These are phyloP conservation scores for Scarus forsteni DNA, from an alignment of 2,797 vertebrate genomes.

Conservation along the genomic window DNA sequence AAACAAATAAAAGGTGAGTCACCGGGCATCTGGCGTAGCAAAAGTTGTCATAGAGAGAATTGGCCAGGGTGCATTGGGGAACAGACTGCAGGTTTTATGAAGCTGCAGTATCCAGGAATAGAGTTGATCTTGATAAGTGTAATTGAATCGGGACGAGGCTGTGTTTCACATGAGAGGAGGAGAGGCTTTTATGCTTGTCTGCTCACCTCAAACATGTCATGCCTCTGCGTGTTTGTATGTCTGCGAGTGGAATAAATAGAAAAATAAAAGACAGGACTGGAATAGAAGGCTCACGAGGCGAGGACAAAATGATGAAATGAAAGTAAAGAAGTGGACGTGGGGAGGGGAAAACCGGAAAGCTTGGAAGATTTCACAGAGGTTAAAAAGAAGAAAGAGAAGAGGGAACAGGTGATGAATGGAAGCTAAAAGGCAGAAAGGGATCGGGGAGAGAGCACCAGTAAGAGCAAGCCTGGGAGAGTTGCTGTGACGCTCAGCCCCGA, in stretches of 20 bases:
- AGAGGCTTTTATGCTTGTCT: constrained; percentile 25
- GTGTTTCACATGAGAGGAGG: constrained; percentile 35
- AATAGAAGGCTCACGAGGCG: constrained; percentile 30
- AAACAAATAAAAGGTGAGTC: constrained; percentile 65
- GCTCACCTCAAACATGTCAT: constrained; percentile 41
- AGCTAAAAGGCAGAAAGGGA: constrained; percentile 34
- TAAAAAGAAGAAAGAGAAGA: background rate
- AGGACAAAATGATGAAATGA: constrained; percentile 11
- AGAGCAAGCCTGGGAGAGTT: constrained; percentile 65
- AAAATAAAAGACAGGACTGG: constrained; percentile 9
- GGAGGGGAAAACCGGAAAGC: background rate
- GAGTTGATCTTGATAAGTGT: constrained; percentile 53
- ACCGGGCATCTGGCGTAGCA: constrained; percentile 47
- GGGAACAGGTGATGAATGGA: constrained; percentile 38
- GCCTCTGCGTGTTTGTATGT: constrained; percentile 30
- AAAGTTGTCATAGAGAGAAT: constrained; percentile 42
- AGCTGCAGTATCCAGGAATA: constrained; percentile 50
- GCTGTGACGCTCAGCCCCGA: constrained; percentile 70
- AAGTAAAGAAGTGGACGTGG: constrained; percentile 17
- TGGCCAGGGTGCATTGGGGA: constrained; percentile 24
- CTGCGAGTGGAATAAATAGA: constrained; percentile 26
- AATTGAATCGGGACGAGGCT: constrained; percentile 48
- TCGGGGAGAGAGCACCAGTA: constrained; percentile 47
- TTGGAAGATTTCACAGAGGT: background rate
- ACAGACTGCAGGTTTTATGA: constrained; percentile 48